Percentiles rank a stretch among this genome's conserved stretches.
Evolutionary conservation across 2,888 invertebrate species (phyloP).

Genomic region (Phaonia tiefii): DNA sequence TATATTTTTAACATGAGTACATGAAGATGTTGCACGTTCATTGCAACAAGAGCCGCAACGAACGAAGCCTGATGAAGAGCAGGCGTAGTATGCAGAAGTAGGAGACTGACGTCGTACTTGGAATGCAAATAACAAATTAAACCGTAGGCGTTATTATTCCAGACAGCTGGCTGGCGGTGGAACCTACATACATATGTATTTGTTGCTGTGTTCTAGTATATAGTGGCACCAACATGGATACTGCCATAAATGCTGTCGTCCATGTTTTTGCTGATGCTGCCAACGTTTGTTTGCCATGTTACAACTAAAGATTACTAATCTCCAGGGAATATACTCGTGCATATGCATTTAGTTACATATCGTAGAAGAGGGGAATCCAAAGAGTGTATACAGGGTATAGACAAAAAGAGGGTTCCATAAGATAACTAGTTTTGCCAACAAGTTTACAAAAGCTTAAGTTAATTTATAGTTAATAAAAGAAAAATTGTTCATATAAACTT

Average conservation of each 20-base stretch:
- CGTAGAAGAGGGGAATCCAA: not conserved
- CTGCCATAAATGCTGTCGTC: not conserved
- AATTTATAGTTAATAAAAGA: conserved; percentile 31
- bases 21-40: not conserved
- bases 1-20: not conserved
- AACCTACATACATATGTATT: too few species aligned
- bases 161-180: not conserved
- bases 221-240: too few species aligned
- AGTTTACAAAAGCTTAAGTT: conserved; percentile 22
- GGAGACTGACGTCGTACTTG: not conserved
- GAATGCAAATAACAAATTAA: conserved; percentile 9
- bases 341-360: not conserved
- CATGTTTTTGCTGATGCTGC: not conserved
- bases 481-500: conserved; percentile 8
- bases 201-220: too few species aligned
- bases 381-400: not conserved
- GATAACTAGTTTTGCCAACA: conserved; percentile 19
- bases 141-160: conserved; percentile 12
- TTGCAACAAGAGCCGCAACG: not conserved
- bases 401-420: not conserved
- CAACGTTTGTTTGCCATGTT: not conserved
- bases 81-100: too few species aligned
- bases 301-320: conserved; percentile 7
- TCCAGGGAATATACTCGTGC: not conserved
- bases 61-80: not conserved